Conservation (phyloP, 2,888 invertebrate species). For the Drosophila gaucha region DNA sequence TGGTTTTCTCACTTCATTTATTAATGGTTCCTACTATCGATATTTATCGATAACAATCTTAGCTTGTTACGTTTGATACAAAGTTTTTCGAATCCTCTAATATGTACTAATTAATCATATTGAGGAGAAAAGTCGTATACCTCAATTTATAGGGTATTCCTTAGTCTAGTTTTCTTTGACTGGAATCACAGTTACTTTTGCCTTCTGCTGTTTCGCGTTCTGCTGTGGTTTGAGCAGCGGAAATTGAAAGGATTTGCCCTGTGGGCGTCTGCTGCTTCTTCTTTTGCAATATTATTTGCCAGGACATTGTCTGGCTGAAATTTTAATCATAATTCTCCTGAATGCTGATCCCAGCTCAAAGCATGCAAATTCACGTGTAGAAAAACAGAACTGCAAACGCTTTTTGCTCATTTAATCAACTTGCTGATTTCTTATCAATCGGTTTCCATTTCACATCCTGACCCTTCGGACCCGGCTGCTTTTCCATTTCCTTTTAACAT, state of each 20-base stretch:
- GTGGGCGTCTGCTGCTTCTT: constrained; percentile 5
- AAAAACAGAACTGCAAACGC: background rate
- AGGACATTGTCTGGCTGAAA: constrained; percentile 55
- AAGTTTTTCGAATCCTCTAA: too few relatives aligned
- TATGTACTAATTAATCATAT: too few relatives aligned
- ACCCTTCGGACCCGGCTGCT: constrained; percentile 26
- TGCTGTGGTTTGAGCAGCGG: constrained; percentile 41
- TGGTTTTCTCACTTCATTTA: too few relatives aligned
- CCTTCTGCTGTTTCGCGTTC: constrained; percentile 2
- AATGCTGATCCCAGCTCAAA: constrained; percentile 12
- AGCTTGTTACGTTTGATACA: too few relatives aligned
- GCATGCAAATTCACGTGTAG: constrained; percentile 1
- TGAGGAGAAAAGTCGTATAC: too few relatives aligned
- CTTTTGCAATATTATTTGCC: background rate
- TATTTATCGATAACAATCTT: background rate
- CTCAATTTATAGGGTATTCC: background rate
- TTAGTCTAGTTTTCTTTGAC: background rate
- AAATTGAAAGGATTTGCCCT: constrained; percentile 71
- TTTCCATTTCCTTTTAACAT: constrained; percentile 35
- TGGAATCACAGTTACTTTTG: background rate
- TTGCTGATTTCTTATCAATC: constrained; percentile 53
- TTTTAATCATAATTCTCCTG: constrained; percentile 66
- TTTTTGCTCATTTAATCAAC: constrained; percentile 18
- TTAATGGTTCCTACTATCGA: background rate
- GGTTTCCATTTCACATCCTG: constrained; percentile 40